Base-by-base conservation (phyloP, 2,888 invertebrate genomes). In the Lithosia quadra region DNA sequence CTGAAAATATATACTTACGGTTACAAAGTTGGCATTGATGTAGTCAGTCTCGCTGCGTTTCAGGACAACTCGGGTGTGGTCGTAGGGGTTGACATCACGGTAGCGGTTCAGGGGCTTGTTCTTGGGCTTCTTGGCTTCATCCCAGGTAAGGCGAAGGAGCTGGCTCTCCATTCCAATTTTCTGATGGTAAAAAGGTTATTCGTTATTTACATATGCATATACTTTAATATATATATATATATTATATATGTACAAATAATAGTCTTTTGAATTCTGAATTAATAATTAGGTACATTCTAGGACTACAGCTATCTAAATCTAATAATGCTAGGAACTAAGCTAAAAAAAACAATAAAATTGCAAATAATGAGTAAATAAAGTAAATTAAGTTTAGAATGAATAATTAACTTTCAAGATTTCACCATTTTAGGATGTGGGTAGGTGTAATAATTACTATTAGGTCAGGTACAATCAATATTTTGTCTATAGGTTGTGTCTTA, bases 61-160 rank as follows among this genome's bases (percentile, higher is more conserved):
- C 59, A 99, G 94, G 65, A 97, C 94, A 74, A 99, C 97, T 77
- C 99, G 96, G 86, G 98, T 98, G 91, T 99, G 99, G 92, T 99
- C 99, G 91, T 98, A 99, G 1, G 99, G 99, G 90, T 97, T 98
- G 11, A 99, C 99, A 96, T 99, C 99, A 85, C 98, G 95, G 91
- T 99, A 99, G 83, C 99, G 96, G 93, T 99, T 99, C 78, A 99
- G 93, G 71, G 96, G 96, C 88, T 97, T 97, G 90, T 98, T 98
- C 85, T 97, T 96, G 9, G 96, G 96, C 85, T 97, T 97, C 85
- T 96, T 96, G 10, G 98, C 97, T 90, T 98, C 98, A 2, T 95
- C 90, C 82, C 94, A 96, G 71, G 96, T 96, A 85, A 96, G 96
- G 63, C 95, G 94, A 85, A 96, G 96, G 73, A 95, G 95, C 71